phyloP scores from a whole-genome alignment of 2,113 vertebrate genomes.

The Gobius niger region DNA sequence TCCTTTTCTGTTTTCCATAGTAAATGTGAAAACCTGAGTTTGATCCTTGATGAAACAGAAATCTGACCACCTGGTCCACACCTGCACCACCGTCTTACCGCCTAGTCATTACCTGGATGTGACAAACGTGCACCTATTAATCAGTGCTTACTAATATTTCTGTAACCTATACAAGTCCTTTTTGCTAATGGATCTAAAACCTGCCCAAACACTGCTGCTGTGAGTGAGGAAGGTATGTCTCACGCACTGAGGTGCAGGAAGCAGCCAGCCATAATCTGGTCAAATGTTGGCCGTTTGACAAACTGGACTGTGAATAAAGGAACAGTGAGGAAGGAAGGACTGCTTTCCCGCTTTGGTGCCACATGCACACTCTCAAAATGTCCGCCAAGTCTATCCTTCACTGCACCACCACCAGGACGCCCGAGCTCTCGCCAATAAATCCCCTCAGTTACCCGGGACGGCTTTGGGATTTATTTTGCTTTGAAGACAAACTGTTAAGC shows the following conservation, averaged over 20 bases:
- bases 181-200: slow-evolving; percentile 55
- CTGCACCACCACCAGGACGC: slow-evolving; percentile 28
- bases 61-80: slow-evolving; percentile 56
- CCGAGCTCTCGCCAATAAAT: slow-evolving; percentile 34
- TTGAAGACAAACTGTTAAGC: slow-evolving; percentile 29
- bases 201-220: slow-evolving; percentile 56
- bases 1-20: slow-evolving; percentile 70
- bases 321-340: slow-evolving; percentile 8
- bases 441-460: slow-evolving; percentile 27
- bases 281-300: slow-evolving; percentile 26
- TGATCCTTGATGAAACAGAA: slow-evolving; percentile 63
- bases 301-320: slow-evolving; percentile 20
- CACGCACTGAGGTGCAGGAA: slow-evolving; percentile 23
- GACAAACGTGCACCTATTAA: slow-evolving; percentile 57
- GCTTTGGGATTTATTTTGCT: slow-evolving; percentile 35
- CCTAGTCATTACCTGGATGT: slow-evolving; percentile 66
- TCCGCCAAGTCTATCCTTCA: slow-evolving; percentile 38
- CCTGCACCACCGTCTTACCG: slow-evolving; percentile 63
- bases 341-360: slow-evolving; percentile 28
- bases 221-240: slow-evolving; percentile 14
- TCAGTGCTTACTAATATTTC: slow-evolving; percentile 61
- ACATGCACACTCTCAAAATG: slow-evolving; percentile 44
- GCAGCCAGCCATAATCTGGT: slow-evolving; percentile 34
- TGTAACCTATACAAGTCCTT: slow-evolving; percentile 49
- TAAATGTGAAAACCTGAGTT: slow-evolving; percentile 80